These are phyloP conservation scores for Diuraphis noxia DNA, from an alignment of 1,140 invertebrate genomes.

Conservation along the genomic window DNA sequence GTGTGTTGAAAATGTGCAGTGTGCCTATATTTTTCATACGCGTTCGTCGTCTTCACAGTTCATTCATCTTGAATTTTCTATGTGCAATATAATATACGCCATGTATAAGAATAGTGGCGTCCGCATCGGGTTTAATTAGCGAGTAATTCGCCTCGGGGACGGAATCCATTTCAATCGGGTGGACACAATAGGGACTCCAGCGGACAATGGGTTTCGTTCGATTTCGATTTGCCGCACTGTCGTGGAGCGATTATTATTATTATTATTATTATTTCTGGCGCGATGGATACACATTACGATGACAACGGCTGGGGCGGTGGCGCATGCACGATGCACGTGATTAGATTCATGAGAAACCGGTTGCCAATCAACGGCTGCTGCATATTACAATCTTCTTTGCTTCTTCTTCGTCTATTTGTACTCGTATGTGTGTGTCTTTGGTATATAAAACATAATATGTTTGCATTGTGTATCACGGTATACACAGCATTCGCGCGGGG, in stretches of 20 bases:
- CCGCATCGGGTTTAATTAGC: constrained; percentile 25
- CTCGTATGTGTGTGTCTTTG: background rate
- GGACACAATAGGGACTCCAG: constrained; percentile 40
- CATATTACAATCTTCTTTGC: background rate
- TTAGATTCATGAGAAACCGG: constrained; percentile 28
- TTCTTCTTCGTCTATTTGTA: background rate
- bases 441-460: background rate
- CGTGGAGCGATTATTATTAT: constrained; percentile 38
- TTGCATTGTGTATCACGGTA: background rate
- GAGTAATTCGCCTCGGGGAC: constrained; percentile 48
- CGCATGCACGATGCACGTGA: constrained; percentile 4
- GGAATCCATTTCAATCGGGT: constrained; percentile 35
- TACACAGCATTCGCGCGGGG: background rate
- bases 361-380: constrained; percentile 38
- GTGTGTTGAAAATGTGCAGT: background rate
- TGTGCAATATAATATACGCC: background rate
- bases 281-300: constrained; percentile 25
- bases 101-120: background rate
- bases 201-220: constrained; percentile 48
- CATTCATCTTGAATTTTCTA: constrained; percentile 48
- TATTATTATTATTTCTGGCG: constrained; percentile 31
- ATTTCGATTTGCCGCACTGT: constrained; percentile 44
- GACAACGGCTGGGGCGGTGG: background rate
- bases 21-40: background rate
- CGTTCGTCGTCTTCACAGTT: background rate